These are phyloP conservation scores for Rotaria macrura DNA, from an alignment of 2,888 invertebrate genomes.

Conservation along the genomic window DNA sequence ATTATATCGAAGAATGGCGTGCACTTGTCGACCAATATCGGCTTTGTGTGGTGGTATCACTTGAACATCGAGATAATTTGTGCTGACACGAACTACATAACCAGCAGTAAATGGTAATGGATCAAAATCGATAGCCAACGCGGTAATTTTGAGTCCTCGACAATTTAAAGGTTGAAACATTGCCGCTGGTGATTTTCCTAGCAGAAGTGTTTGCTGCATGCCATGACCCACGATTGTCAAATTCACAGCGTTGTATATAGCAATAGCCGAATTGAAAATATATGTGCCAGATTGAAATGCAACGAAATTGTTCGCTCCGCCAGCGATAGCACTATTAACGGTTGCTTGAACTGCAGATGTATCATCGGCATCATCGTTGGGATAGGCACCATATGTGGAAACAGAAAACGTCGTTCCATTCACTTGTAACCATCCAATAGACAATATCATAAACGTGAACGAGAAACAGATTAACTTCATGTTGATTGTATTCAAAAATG, in stretches of 20 bases:
- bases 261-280: background rate
- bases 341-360: background rate
- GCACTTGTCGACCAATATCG: background rate
- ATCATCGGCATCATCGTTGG: background rate
- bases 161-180: background rate
- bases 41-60: background rate
- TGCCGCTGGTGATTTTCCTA: background rate
- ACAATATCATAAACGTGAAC: too few species aligned
- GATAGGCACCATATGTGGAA: background rate
- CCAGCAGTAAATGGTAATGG: background rate
- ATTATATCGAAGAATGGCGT: background rate
- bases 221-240: background rate
- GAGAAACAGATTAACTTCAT: too few species aligned
- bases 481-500: too few species aligned
- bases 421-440: too few species aligned
- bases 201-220: background rate
- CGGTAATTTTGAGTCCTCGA: background rate
- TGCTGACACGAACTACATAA: background rate
- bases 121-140: background rate
- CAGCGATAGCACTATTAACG: background rate
- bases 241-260: background rate
- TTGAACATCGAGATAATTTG: background rate
- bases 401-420: background rate
- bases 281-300: background rate
- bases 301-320: background rate